Evolutionary conservation across 2,888 invertebrate genomes (phyloP).

Genomic region (Noctuana brunneofusca): DNA sequence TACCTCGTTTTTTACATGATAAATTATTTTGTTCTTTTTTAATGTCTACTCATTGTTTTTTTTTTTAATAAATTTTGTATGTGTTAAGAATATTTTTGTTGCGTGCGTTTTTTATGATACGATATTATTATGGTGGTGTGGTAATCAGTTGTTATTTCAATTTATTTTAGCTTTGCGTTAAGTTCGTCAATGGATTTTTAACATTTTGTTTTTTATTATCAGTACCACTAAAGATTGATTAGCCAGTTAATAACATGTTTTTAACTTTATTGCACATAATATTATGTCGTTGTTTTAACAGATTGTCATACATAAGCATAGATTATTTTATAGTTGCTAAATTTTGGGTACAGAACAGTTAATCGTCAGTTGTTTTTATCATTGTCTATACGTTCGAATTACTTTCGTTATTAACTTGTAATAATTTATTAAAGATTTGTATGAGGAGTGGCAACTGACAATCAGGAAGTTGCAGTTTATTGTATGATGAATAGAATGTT

Average conservation of each 20-base stretch:
- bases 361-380: too few relatives aligned
- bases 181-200: not conserved
- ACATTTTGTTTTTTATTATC: not conserved
- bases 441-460: too few relatives aligned
- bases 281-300: too few relatives aligned
- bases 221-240: not conserved
- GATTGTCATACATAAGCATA: too few relatives aligned
- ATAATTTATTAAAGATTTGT: too few relatives aligned
- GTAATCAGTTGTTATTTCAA: not conserved
- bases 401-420: too few relatives aligned
- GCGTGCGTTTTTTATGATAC: not conserved
- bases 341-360: too few relatives aligned
- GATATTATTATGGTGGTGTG: not conserved
- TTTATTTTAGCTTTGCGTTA: not conserved
- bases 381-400: too few relatives aligned
- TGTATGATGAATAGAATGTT: too few relatives aligned
- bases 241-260: not conserved
- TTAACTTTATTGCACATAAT: not conserved
- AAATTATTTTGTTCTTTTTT: constrained; percentile 6
- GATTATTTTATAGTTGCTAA: too few relatives aligned
- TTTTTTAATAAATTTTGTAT: not conserved
- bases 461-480: too few relatives aligned
- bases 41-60: constrained; percentile 4
- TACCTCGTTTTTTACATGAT: not conserved
- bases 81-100: constrained; percentile 5